Evolutionary conservation across 2,888 invertebrate genomes (phyloP).

Genomic region (Lycophotia porphyrea): DNA sequence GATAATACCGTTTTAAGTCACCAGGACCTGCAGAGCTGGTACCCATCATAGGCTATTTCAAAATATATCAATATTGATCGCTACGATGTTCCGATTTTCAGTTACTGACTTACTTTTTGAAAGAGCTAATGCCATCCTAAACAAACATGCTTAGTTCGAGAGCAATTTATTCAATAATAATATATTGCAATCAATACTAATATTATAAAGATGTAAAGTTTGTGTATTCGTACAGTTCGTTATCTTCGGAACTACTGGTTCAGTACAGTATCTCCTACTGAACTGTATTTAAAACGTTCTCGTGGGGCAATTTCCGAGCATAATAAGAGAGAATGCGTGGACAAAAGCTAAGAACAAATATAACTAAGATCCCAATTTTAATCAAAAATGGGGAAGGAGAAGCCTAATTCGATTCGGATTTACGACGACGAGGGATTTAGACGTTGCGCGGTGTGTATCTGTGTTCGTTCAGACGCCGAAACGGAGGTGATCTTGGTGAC

Average conservation of each 20-base stretch:
- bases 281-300: background rate
- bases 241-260: too few species aligned
- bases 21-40: background rate
- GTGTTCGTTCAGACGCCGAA: slow-evolving; percentile 97
- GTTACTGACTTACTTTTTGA: background rate
- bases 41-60: too few species aligned
- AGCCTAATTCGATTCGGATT: slow-evolving; percentile 98
- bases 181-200: background rate
- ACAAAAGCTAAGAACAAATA: background rate
- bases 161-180: background rate
- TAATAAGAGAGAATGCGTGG: background rate
- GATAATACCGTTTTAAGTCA: background rate
- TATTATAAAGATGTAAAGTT: background rate
- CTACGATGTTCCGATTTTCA: background rate
- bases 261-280: background rate
- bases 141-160: background rate
- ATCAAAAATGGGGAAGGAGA: slow-evolving; percentile 96
- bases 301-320: background rate
- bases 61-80: background rate
- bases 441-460: slow-evolving; percentile 98
- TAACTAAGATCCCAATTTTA: background rate
- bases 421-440: slow-evolving; percentile 99
- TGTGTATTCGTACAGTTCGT: background rate
- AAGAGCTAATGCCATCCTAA: background rate
- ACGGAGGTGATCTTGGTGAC: slow-evolving; percentile 98